Percentiles rank a stretch among this genome's conserved stretches.
These are phyloP conservation scores for Ochotona princeps DNA, from an alignment of 2,113 vertebrate genomes.

Conservation along the genomic window DNA sequence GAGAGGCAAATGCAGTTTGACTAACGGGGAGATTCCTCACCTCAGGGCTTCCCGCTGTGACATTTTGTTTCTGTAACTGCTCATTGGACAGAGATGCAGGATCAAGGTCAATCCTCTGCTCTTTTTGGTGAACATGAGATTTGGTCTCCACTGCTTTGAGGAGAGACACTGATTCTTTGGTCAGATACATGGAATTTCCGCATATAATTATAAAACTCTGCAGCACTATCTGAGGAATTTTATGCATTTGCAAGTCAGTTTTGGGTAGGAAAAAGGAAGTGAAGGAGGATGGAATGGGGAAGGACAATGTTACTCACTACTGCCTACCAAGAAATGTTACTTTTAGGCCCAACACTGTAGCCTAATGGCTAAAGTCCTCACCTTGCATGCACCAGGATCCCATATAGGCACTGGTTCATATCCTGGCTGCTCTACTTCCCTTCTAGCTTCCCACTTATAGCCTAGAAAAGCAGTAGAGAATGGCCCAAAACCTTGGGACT, in stretches of 20 bases:
- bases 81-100: not conserved
- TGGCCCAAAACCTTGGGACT: too few species aligned
- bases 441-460: too few species aligned
- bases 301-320: not conserved
- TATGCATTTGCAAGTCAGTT: not conserved
- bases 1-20: not conserved
- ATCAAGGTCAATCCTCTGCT: constrained; percentile 24
- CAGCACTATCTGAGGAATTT: constrained; percentile 2
- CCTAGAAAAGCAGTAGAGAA: too few species aligned
- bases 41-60: not conserved
- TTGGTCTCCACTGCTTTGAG: not conserved
- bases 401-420: too few species aligned
- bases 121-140: not conserved
- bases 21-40: not conserved
- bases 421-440: too few species aligned
- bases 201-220: not conserved
- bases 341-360: not conserved
- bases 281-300: not conserved
- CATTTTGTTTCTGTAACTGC: not conserved
- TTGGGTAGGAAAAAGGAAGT: not conserved
- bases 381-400: too few species aligned
- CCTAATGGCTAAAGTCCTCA: too few species aligned
- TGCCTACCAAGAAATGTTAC: not conserved
- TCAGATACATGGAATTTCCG: not conserved
- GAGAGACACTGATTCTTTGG: not conserved